Base-by-base conservation (phyloP, 2,113 vertebrate genomes). In the Clupea harengus region DNA sequence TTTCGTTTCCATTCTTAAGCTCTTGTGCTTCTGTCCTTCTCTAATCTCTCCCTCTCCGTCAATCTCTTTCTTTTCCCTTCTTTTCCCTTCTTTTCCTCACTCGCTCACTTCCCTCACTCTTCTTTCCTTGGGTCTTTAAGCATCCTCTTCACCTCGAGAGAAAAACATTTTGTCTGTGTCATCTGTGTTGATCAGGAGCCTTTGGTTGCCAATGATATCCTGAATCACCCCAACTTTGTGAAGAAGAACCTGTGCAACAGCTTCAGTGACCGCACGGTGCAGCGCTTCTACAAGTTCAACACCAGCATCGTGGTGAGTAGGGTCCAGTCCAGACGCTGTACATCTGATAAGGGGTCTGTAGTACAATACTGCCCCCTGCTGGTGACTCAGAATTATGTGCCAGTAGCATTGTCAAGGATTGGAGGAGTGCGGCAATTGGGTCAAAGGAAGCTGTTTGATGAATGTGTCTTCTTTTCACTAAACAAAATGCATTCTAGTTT, bases 181-280 rank as follows among this genome's bases (percentile, higher is more conserved):
- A 1, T 81, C 1, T 72, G n/a, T 72, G 64, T 32, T 72, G 7
- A 32, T 3, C 89, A 99, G 98, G 98, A 99, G 92, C 98, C 98
- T 0, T 92, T 99, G 89, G 98, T 99, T 11, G 98, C 98, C 6
- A 99, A 99, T 0, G 98, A 99, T 88, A 99, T 99, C 91, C 93
- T 99, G 81, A 99, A 99, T 91, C 98, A 99, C 87, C 98, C 98
- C 9, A 99, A 99, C 91, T 99, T 99, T 0, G 98, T 99, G 54
- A 99, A 98, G 95, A 99, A 99, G 64, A 99, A 99, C 89, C 94
- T 99, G 49, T 99, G 98, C 82, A 99, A 99, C 95, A 99, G 98
- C 94, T 99, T 99, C 95, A 99, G 97, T 2, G 98, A 99, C 95
- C 95, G 98, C 85, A 99, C 98, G 0, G 98, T 99, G 88, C 98